phyloP scores from a whole-genome alignment of 2,113 vertebrate species.

The Conger conger region DNA sequence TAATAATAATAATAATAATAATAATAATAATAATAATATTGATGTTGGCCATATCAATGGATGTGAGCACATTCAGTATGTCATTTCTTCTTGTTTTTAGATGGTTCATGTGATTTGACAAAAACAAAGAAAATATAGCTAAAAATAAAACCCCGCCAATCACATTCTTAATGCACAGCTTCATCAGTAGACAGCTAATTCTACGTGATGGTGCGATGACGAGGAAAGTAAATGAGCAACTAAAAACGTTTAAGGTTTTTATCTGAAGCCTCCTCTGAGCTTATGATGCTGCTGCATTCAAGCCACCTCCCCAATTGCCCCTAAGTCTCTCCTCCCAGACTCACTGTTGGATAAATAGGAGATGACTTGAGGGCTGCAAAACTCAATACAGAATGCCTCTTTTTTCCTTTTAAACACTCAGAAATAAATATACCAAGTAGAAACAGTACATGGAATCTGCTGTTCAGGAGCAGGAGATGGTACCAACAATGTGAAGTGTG shows the following conservation, averaged over 20 bases:
- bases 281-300: not conserved
- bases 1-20: conserved; percentile 42
- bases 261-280: not conserved
- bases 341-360: not conserved
- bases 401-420: not conserved
- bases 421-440: not conserved
- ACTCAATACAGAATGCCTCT: not conserved
- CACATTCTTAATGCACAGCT: conserved; percentile 25
- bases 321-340: not conserved
- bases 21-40: conserved; percentile 21
- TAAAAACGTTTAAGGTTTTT: not conserved
- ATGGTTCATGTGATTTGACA: conserved; percentile 29
- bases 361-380: not conserved
- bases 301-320: not conserved
- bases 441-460: not conserved
- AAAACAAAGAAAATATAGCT: conserved; percentile 8
- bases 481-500: not conserved
- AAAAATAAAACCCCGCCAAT: conserved; percentile 21
- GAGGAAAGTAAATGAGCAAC: not conserved
- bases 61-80: conserved; percentile 22
- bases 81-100: conserved; percentile 32
- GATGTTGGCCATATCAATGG: not conserved
- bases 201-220: no score
- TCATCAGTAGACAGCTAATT: no score
- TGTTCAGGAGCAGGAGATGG: not conserved